phyloP scores from a whole-genome alignment of 2,113 vertebrate genomes.

The Nycticryphes semicollaris region DNA sequence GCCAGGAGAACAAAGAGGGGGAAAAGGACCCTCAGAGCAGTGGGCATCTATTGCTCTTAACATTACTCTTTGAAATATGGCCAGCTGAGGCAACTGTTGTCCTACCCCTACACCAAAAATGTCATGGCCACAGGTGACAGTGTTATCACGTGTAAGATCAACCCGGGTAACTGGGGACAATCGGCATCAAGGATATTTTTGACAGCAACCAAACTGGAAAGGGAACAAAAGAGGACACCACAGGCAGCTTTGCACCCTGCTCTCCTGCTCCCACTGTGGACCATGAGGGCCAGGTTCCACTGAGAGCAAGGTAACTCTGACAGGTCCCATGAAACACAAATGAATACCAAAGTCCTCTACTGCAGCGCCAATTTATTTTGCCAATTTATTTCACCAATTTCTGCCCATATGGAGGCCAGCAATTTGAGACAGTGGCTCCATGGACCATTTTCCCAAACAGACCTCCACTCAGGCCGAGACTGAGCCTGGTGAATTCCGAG shows the following conservation, averaged over 20 bases:
- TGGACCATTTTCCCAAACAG: neutral
- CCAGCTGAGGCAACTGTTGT: neutral
- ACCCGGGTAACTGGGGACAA: neutral
- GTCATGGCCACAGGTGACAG: neutral
- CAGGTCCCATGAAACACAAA: neutral
- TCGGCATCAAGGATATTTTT: neutral
- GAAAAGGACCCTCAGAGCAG: neutral
- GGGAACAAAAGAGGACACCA: neutral
- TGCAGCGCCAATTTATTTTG: neutral
- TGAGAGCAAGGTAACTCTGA: neutral
- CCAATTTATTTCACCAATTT: neutral
- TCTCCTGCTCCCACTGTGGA: neutral
- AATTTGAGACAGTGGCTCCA: neutral
- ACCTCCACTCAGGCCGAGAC: neutral
- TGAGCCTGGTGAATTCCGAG: neutral
- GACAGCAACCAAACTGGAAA: neutral
- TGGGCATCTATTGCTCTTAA: rapidly evolving
- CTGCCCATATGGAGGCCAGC: neutral
- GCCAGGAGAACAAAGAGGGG: neutral
- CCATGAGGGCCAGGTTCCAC: rapidly evolving
- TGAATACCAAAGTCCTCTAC: neutral
- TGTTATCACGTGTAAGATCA: neutral
- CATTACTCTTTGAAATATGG: neutral
- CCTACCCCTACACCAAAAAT: neutral
- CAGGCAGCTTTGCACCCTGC: neutral